Evolutionary conservation across 2,797 vertebrate genomes (phyloP).

Genomic region (Delichon dasypus): DNA sequence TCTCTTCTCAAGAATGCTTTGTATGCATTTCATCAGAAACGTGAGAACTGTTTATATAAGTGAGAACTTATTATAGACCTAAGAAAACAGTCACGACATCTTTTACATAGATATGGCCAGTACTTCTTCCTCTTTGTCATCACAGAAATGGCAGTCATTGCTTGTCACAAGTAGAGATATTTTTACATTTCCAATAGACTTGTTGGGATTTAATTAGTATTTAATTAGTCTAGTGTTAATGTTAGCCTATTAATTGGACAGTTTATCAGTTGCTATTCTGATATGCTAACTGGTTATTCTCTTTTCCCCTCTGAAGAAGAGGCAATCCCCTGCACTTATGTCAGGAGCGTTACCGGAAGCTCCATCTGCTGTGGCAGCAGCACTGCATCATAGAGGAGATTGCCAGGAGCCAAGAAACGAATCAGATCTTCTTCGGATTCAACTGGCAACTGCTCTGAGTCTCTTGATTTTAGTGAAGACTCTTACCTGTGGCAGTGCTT

Average conservation of each 20-base stretch:
- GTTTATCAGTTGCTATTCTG: background rate
- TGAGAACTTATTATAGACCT: background rate
- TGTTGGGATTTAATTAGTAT: background rate
- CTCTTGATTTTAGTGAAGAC: constrained; percentile 14
- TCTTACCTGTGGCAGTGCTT: background rate
- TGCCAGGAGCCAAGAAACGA: constrained; percentile 92
- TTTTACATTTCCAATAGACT: background rate
- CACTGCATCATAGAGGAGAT: constrained; percentile 98
- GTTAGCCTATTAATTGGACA: background rate
- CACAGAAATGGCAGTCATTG: background rate
- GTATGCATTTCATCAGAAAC: background rate
- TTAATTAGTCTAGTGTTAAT: background rate
- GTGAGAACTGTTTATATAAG: no score
- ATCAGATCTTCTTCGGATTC: constrained; percentile 91
- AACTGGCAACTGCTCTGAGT: constrained; percentile 96
- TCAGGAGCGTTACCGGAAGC: constrained; percentile 91
- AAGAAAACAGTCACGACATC: background rate
- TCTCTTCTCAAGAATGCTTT: background rate
- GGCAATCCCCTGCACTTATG: constrained; percentile 95
- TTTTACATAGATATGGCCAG: background rate
- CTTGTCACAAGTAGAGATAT: background rate
- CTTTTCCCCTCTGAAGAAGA: constrained; percentile 76
- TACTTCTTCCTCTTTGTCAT: background rate
- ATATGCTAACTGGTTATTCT: background rate
- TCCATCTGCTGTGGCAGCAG: constrained; percentile 94